Conservation (phyloP, 2,113 vertebrate species). For the Monopterus albus region DNA sequence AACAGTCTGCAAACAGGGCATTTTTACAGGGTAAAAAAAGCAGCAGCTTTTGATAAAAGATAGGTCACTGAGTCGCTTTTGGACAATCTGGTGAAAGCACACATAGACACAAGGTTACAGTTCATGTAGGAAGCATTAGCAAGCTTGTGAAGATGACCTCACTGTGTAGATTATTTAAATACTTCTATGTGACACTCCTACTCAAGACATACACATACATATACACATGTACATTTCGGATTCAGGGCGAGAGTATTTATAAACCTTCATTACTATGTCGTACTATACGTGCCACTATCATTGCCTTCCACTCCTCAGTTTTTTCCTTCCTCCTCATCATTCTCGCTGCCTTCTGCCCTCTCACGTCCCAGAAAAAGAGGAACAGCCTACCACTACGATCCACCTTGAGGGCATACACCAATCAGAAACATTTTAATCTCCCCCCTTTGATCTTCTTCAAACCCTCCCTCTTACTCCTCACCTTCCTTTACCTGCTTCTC, state of each 20-base stretch:
- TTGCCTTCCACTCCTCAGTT: background rate
- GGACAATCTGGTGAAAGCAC: slow-evolving; percentile 12
- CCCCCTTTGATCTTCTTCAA: slow-evolving; percentile 58
- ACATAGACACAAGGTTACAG: slow-evolving; percentile 39
- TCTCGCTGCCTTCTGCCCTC: too few relatives aligned
- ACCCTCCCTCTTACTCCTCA: background rate
- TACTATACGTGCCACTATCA: background rate
- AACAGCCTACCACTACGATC: background rate
- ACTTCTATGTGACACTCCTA: slow-evolving; percentile 53
- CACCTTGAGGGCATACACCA: slow-evolving; percentile 21
- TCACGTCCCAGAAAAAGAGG: slow-evolving; percentile 5
- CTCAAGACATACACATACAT: slow-evolving; percentile 26
- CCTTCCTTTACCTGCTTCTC: background rate
- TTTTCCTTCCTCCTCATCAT: too few relatives aligned
- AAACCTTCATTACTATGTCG: slow-evolving; percentile 36
- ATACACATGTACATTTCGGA: slow-evolving; percentile 3
- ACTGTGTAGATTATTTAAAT: slow-evolving; percentile 61
- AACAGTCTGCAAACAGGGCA: background rate
- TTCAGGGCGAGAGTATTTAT: slow-evolving; percentile 64
- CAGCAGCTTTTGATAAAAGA: too few relatives aligned
- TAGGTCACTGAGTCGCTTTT: background rate
- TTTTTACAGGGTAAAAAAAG: slow-evolving; percentile 5
- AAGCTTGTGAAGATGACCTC: slow-evolving; percentile 54
- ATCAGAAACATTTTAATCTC: slow-evolving; percentile 37
- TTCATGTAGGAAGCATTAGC: slow-evolving; percentile 41